Evolutionary conservation across 1,140 invertebrate species (phyloP).

Genomic region (Tyrophagus putrescentiae): DNA sequence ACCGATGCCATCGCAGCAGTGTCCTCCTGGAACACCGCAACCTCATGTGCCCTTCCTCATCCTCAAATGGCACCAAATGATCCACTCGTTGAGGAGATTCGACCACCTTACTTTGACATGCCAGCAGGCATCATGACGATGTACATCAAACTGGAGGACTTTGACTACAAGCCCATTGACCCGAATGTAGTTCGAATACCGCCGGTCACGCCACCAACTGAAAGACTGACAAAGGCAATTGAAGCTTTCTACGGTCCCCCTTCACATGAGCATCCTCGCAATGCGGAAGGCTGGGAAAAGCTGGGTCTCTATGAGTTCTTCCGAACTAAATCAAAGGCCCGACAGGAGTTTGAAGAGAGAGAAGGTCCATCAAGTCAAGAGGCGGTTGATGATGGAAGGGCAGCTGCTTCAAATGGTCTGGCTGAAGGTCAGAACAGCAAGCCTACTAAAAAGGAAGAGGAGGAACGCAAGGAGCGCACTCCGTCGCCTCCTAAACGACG

Average conservation of each 20-base stretch:
- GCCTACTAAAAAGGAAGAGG: neutral
- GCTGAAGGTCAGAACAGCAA: neutral
- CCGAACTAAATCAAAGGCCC: conserved; percentile 78
- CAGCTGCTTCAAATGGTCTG: neutral
- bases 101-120: conserved; percentile 82
- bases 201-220: conserved; percentile 78
- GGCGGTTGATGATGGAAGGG: neutral
- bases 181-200: conserved; percentile 75
- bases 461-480: neutral
- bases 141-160: conserved; percentile 78
- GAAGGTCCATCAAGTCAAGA: neutral
- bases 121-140: conserved; percentile 90
- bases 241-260: conserved; percentile 88
- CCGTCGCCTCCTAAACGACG: conserved; percentile 13
- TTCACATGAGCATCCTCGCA: conserved; percentile 77
- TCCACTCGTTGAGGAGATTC: conserved; percentile 33
- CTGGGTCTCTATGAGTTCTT: conserved; percentile 92
- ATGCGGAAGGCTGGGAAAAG: conserved; percentile 96
- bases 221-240: conserved; percentile 72
- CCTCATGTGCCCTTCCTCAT: no score
- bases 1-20: conserved; percentile 2
- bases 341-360: conserved; percentile 66
- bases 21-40: no score
- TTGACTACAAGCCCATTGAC: conserved; percentile 72
- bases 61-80: neutral